Percentiles rank a stretch among this genome's conserved stretches.
Evolutionary conservation across 1,140 invertebrate species (phyloP).

Genomic region (Solen grandis): DNA sequence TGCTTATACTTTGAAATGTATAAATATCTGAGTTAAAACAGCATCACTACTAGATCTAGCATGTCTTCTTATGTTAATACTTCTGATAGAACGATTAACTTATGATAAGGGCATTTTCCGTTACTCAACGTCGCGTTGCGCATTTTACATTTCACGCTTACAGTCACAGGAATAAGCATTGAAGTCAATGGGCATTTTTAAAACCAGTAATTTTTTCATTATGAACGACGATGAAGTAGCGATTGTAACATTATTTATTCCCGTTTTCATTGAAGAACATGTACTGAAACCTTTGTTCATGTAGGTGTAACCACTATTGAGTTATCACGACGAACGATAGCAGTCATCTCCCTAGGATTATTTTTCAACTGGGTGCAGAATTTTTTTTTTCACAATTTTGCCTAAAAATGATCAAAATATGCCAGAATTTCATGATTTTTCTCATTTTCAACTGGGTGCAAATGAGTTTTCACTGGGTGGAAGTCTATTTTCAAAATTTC

Average conservation of each 20-base stretch:
- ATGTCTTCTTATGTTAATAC: slow-evolving; percentile 34
- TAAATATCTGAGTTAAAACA: slow-evolving; percentile 34
- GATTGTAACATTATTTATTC: slow-evolving; percentile 34
- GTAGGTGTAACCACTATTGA: slow-evolving; percentile 33
- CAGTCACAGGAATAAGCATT: slow-evolving; percentile 33
- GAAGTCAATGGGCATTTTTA: slow-evolving; percentile 33
- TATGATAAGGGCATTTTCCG: slow-evolving; percentile 33
- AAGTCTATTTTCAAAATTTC: neutral
- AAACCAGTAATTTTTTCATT: slow-evolving; percentile 34
- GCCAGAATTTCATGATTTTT: neutral
- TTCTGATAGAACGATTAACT: slow-evolving; percentile 34
- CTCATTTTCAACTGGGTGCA: neutral
- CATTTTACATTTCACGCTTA: slow-evolving; percentile 34
- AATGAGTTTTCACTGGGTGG: neutral
- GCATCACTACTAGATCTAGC: slow-evolving; percentile 33
- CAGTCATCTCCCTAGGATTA: neutral
- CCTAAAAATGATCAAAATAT: neutral
- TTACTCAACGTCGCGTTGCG: slow-evolving; percentile 32
- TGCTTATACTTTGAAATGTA: slow-evolving; percentile 34
- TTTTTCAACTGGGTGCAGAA: neutral
- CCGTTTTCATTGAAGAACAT: slow-evolving; percentile 30
- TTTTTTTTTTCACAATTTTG: neutral
- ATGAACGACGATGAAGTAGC: slow-evolving; percentile 33
- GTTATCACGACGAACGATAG: slow-evolving; percentile 30
- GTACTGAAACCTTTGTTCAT: slow-evolving; percentile 33